Conservation (phyloP, 2,797 vertebrate genomes). For the Myiotriccus ornatus region DNA sequence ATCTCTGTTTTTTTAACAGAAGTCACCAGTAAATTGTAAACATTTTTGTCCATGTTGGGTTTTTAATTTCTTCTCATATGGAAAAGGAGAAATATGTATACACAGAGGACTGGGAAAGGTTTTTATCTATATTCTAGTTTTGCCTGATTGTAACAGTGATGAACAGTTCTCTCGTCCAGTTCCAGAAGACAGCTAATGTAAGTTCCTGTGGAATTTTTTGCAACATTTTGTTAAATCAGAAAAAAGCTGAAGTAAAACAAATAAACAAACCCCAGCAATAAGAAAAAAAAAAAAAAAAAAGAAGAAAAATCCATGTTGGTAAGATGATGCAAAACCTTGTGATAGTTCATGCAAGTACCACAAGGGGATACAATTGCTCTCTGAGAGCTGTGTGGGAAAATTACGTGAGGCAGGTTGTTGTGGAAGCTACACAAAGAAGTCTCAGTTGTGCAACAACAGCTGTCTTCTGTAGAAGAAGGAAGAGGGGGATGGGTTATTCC, state of each 20-base stretch:
- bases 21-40: background rate
- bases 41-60: background rate
- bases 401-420: background rate
- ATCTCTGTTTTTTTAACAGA: background rate
- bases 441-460: background rate
- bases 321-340: background rate
- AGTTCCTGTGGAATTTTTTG: background rate
- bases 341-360: background rate
- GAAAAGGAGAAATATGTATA: background rate
- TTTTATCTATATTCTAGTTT: background rate
- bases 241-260: background rate
- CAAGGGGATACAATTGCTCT: background rate
- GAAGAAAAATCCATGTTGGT: background rate
- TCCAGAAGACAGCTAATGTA: background rate
- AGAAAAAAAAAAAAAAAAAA: background rate
- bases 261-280: background rate
- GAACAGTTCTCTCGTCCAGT: background rate
- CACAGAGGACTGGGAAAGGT: background rate
- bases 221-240: background rate
- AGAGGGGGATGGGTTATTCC: background rate
- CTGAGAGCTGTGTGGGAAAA: background rate
- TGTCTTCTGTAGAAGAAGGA: background rate
- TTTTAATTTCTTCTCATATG: background rate
- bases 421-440: background rate
- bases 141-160: background rate